Evolutionary conservation across 2,888 invertebrate species (phyloP), one percentile per base, ranked within the genome.

Genomic region (Mesochorus sp.): DNA sequence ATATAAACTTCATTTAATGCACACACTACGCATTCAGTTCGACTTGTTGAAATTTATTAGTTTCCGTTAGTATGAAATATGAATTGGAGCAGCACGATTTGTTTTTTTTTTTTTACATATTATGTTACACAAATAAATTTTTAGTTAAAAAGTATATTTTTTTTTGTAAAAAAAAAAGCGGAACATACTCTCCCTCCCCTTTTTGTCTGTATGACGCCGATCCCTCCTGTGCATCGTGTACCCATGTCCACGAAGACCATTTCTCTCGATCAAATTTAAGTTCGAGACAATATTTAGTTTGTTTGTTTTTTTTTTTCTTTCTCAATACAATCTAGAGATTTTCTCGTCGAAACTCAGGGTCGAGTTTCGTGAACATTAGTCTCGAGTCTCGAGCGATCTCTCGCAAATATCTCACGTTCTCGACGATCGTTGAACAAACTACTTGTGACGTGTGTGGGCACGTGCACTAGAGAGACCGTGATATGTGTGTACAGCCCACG

Each of bases 221-320:
- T 90, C 89, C 80, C 86, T 85, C 81, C 88, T 89, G 80, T 89
- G 88, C 89, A 89, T 89, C 75, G 86, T 89, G 84, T 55, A 59
- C 74, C 82, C 82, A 79, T 80, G 66, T 71, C 82, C 80, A 77
- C 76, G 64, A 64, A 31, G 82, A 80, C 79, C 87, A 86, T 87
- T 68, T 80, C 78, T 64, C 70, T 59, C 73, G 78, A 64, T 70
- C 51, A 64, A 59, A 12, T 64, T 67, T 73, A 34, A 77, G 19
- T 66, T 37, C 17, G 42, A 24, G 31, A 55, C 34, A 44, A 39
- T 21, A 21, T 26, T n/a, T n/a, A n/a, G n/a, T 19, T 59, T 24
- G n/a, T 4, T 26, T 17, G 21, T 37, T 42, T 26, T 64, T 34
- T 37, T 19, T 26, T 26, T 42, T 39, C 4, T 17, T 55, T 34